Conservation (phyloP, 2,888 invertebrate genomes). For the Drosophila vallismaia region DNA sequence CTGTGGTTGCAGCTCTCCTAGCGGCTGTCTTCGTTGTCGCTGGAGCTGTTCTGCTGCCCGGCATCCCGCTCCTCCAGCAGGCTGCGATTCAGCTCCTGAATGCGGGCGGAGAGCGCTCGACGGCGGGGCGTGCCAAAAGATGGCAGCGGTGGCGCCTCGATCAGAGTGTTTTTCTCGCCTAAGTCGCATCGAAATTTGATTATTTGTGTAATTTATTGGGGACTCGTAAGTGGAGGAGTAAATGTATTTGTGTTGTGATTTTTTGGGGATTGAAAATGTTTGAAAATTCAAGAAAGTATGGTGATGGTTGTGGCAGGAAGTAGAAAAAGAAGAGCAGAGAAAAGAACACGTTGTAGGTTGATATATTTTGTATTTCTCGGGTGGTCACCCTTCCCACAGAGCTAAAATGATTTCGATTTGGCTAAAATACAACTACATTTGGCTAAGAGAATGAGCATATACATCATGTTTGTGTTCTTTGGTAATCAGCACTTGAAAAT, state of each 20-base stretch:
- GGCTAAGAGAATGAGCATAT: conserved; percentile 69
- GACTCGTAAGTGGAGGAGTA: conserved; percentile 2
- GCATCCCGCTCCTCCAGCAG: conserved; percentile 82
- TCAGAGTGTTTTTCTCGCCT: conserved; percentile 93
- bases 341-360: conserved; percentile 76
- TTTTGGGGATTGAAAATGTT: conserved; percentile 30
- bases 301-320: conserved; percentile 57
- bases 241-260: conserved; percentile 16
- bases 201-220: conserved; percentile 18
- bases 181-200: conserved; percentile 44
- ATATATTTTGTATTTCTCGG: conserved; percentile 47
- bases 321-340: conserved; percentile 81
- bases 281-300: conserved; percentile 32
- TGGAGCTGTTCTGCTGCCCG: conserved; percentile 83
- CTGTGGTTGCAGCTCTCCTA: conserved; percentile 65
- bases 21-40: conserved; percentile 83
- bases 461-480: conserved; percentile 44
- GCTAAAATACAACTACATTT: conserved; percentile 66
- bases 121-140: conserved; percentile 83
- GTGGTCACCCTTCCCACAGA: conserved; percentile 21
- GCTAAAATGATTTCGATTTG: conserved; percentile 37
- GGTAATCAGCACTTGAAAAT: conserved; percentile 78
- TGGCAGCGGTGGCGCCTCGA: conserved; percentile 87
- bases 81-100: conserved; percentile 84
- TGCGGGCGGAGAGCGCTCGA: conserved; percentile 83